A percentile compares a stretch with the other conserved stretches of the same genome.
Conservation (phyloP, 1,140 invertebrate genomes). For the Plectus sambesii region DNA sequence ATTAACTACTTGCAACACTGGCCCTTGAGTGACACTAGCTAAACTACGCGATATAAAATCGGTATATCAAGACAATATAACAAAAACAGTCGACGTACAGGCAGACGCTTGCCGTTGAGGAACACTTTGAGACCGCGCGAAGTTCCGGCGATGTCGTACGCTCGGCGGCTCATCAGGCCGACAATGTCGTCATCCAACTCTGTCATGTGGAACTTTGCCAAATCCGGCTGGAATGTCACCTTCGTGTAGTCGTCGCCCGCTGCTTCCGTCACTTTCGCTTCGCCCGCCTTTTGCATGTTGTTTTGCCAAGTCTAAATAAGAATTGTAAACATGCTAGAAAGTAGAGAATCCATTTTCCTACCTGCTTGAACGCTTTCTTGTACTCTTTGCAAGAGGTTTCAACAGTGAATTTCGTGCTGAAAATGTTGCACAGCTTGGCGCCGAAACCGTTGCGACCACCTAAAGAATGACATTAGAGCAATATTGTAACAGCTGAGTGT, state of each 20-base stretch:
- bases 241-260: slow-evolving; percentile 80
- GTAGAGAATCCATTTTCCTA: slow-evolving; percentile 27
- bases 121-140: slow-evolving; percentile 70
- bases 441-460: slow-evolving; percentile 96
- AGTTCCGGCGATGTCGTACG: slow-evolving; percentile 85
- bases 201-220: slow-evolving; percentile 87
- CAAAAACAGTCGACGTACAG: slow-evolving; percentile 53
- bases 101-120: slow-evolving; percentile 62
- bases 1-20: no score
- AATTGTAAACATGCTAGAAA: slow-evolving; percentile 6
- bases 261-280: slow-evolving; percentile 61
- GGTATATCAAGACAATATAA: slow-evolving; percentile 5
- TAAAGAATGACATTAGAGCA: not conserved
- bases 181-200: slow-evolving; percentile 80
- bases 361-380: slow-evolving; percentile 74
- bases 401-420: slow-evolving; percentile 87
- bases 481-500: no score
- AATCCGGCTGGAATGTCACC: slow-evolving; percentile 84
- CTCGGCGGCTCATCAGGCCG: slow-evolving; percentile 72
- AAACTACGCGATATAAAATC: no score
- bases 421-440: slow-evolving; percentile 97
- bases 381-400: slow-evolving; percentile 81
- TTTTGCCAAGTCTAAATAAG: slow-evolving; percentile 66
- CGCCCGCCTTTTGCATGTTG: slow-evolving; percentile 83
- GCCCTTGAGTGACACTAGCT: no score